Conservation (phyloP, 2,113 vertebrate species). For the Prinia subflava region DNA sequence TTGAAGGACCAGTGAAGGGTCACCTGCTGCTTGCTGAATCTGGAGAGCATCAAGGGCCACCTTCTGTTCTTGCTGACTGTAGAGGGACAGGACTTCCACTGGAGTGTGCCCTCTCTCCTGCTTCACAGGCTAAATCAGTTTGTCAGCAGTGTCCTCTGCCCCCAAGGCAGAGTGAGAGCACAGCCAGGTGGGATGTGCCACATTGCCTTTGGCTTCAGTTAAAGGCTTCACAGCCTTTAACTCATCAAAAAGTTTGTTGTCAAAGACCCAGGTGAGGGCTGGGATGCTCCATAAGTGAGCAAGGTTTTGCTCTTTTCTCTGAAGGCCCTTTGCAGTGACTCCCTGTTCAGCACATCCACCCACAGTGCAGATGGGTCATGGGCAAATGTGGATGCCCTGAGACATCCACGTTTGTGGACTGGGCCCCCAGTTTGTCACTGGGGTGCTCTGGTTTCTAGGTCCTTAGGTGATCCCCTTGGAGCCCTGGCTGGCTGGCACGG, state of each 20-base stretch:
- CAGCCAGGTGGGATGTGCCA: background rate
- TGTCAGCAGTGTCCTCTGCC: background rate
- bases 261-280: background rate
- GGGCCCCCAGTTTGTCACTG: background rate
- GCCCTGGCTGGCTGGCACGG: background rate
- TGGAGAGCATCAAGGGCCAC: background rate
- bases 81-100: fast-evolving
- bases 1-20: background rate
- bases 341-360: background rate
- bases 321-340: background rate
- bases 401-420: background rate
- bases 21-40: background rate
- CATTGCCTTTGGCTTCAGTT: background rate
- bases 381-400: background rate
- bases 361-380: background rate
- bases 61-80: background rate
- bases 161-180: background rate
- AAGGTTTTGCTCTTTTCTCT: background rate
- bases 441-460: background rate
- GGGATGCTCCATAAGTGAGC: background rate
- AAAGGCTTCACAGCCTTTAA: background rate
- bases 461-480: background rate
- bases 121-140: background rate
- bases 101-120: background rate
- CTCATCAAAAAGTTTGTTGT: background rate